phyloP scores from a whole-genome alignment of 2,797 vertebrate species.

The Gymnothorax javanicus region DNA sequence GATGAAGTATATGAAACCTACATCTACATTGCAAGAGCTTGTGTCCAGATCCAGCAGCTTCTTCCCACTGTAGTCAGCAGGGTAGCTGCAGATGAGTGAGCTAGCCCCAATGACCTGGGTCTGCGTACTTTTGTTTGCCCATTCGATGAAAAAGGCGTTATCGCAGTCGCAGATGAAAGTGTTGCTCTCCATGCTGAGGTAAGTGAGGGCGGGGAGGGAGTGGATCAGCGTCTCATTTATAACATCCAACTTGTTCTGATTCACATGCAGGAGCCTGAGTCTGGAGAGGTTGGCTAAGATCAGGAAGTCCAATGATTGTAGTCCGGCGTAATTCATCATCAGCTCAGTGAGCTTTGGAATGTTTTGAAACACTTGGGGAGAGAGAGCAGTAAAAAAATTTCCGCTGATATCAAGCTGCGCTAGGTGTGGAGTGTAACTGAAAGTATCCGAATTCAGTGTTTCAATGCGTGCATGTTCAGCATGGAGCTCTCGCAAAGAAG shows the following conservation, averaged over 20 bases:
- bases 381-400: constrained; percentile 55
- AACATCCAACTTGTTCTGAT: constrained; percentile 55
- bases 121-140: constrained; percentile 40
- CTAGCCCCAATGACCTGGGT: constrained; percentile 62
- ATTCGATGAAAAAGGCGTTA: constrained; percentile 56
- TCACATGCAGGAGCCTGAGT: constrained; percentile 60
- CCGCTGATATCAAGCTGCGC: constrained; percentile 56
- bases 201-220: constrained; percentile 52
- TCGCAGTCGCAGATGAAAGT: constrained; percentile 65
- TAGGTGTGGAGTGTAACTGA: constrained; percentile 57
- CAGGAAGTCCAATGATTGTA: constrained; percentile 66
- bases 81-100: constrained; percentile 62
- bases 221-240: constrained; percentile 34
- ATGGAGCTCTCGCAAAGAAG: constrained; percentile 52
- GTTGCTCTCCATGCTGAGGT: constrained; percentile 59
- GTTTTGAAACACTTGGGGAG: constrained; percentile 50
- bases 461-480: constrained; percentile 49
- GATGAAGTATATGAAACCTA: constrained; percentile 52
- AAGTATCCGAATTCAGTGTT: constrained; percentile 47
- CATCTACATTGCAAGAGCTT: constrained; percentile 39
- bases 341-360: constrained; percentile 56
- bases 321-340: constrained; percentile 50
- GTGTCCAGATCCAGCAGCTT: constrained; percentile 58
- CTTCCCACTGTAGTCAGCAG: constrained; percentile 37
- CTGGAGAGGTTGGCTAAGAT: constrained; percentile 51